Evolutionary conservation across 2,888 invertebrate genomes (phyloP).

Genomic region (Tetranychus piercei): DNA sequence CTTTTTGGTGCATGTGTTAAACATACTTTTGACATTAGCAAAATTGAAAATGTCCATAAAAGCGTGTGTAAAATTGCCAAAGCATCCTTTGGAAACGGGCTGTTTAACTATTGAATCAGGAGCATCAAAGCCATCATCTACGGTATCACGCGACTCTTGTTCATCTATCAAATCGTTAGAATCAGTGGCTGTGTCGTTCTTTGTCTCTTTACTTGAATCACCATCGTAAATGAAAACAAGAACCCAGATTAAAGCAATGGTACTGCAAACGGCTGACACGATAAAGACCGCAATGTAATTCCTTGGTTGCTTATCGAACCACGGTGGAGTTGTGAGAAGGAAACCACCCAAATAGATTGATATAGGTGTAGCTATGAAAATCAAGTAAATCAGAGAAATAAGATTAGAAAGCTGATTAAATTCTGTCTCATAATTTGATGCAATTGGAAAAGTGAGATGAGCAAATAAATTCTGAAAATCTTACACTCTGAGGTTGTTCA

Average conservation of each 20-base stretch:
- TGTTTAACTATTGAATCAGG: background rate
- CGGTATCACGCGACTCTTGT: background rate
- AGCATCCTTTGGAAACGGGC: background rate
- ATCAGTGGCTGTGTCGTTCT: background rate
- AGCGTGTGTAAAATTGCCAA: background rate
- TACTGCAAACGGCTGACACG: background rate
- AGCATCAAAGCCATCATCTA: background rate
- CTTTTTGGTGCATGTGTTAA: background rate
- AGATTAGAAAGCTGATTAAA: background rate
- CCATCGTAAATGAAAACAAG: background rate
- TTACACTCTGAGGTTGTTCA: too few species aligned
- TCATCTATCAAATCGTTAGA: background rate
- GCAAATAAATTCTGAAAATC: too few species aligned
- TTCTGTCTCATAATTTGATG: background rate
- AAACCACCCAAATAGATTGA: background rate
- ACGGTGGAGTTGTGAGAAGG: background rate
- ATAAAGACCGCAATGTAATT: conserved; percentile 5
- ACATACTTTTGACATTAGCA: background rate
- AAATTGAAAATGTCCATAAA: background rate
- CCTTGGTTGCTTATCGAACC: background rate
- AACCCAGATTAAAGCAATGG: background rate
- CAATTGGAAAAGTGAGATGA: background rate
- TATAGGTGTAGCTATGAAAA: background rate
- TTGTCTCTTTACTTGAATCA: background rate
- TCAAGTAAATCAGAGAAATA: background rate